A percentile compares a stretch with the other conserved stretches of the same genome.
phyloP scores from a whole-genome alignment of 2,113 vertebrate species.

The Daboia siamensis region DNA sequence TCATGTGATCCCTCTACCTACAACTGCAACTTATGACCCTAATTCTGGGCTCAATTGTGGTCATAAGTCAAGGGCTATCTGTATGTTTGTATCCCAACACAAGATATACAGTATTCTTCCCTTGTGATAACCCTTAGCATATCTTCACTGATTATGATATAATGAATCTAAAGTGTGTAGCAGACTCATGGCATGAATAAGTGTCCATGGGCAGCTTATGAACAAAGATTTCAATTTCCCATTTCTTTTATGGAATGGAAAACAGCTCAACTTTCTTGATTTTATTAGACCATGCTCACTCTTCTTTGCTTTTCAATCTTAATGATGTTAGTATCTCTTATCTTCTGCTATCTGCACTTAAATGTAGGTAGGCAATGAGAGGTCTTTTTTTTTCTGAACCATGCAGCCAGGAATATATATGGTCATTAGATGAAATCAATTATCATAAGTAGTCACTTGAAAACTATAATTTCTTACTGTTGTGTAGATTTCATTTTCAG shows the following conservation, averaged over 20 bases:
- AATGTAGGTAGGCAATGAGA: background rate
- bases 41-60: background rate
- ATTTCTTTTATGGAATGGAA: background rate
- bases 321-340: background rate
- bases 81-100: background rate
- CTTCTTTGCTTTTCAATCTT: background rate
- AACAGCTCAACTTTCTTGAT: background rate
- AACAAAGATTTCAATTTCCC: background rate
- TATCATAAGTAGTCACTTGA: background rate
- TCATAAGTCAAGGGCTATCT: background rate
- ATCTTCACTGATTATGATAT: background rate
- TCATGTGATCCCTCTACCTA: background rate
- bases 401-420: background rate
- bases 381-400: background rate
- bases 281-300: background rate
- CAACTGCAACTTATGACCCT: too few species aligned
- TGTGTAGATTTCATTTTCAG: background rate
- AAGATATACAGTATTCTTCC: background rate
- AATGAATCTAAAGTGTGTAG: constrained; percentile 4
- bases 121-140: background rate
- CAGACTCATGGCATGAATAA: background rate
- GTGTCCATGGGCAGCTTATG: background rate
- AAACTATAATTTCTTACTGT: background rate
- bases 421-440: background rate
- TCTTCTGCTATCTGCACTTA: background rate